Conservation (phyloP, 2,888 invertebrate species). For the Tetheella fluctuosa region DNA sequence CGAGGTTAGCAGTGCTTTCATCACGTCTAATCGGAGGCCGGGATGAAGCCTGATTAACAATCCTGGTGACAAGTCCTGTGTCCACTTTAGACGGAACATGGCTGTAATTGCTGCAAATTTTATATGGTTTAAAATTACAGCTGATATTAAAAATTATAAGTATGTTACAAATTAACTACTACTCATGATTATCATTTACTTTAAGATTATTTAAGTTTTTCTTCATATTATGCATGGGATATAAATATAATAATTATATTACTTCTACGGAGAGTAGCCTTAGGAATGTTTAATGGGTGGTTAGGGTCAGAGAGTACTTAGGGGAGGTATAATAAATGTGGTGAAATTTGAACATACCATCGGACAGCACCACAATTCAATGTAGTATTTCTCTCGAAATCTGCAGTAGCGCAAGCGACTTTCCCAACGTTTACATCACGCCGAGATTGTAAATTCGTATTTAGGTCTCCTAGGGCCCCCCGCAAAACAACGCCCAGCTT, state of each 20-base stretch:
- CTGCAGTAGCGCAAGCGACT: constrained; percentile 61
- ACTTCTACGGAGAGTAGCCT: too few relatives aligned
- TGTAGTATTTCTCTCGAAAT: constrained; percentile 69
- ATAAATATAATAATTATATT: too few relatives aligned
- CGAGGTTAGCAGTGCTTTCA: constrained; percentile 72
- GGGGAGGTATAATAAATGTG: constrained; percentile 15
- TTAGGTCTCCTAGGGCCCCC: constrained; percentile 74
- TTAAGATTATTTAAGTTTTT: too few relatives aligned
- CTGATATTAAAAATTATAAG: not conserved
- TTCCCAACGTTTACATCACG: constrained; percentile 61
- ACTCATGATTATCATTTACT: too few relatives aligned
- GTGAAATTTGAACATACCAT: constrained; percentile 47
- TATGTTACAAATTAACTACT: too few relatives aligned
- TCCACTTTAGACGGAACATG: constrained; percentile 79
- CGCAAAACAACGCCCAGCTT: constrained; percentile 62
- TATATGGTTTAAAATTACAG: too few relatives aligned
- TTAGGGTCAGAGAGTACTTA: constrained; percentile 45
- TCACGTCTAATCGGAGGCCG: constrained; percentile 69
- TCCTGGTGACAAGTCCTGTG: constrained; percentile 62
- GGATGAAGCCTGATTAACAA: constrained; percentile 50
- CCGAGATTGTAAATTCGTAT: constrained; percentile 66
- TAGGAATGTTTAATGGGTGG: too few relatives aligned
- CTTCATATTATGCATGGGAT: too few relatives aligned
- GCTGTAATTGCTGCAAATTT: constrained; percentile 64
- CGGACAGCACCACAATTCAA: constrained; percentile 46